These are phyloP conservation scores for Oscheius myriophilus DNA, from an alignment of 2,888 invertebrate genomes.

Conservation along the genomic window DNA sequence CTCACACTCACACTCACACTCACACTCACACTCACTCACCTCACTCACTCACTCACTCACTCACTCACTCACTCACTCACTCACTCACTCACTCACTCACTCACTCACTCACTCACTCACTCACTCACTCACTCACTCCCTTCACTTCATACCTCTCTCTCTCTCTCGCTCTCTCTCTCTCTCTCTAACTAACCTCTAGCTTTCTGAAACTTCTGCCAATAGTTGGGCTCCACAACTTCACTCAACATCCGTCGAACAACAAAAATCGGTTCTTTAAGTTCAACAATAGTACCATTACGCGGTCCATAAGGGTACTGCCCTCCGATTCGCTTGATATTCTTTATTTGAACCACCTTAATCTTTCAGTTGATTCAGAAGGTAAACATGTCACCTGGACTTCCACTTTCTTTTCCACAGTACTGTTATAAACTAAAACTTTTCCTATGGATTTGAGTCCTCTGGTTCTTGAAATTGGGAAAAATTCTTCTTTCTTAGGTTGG, in stretches of 20 bases:
- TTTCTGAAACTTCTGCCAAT: neutral
- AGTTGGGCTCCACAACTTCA: neutral
- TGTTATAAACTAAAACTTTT: conserved; percentile 9
- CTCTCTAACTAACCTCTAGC: neutral
- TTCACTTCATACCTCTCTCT: no score
- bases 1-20: no score
- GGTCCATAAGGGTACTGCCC: conserved; percentile 30
- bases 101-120: no score
- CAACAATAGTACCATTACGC: conserved; percentile 12
- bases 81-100: no score
- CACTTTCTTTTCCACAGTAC: conserved; percentile 6
- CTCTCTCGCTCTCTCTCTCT: neutral
- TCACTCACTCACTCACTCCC: no score
- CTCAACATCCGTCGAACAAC: conserved; percentile 12
- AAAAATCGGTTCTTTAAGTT: conserved; percentile 25
- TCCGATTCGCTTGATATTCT: conserved; percentile 28
- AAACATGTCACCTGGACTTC: conserved; percentile 8
- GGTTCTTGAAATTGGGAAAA: neutral
- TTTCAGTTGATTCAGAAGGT: neutral
- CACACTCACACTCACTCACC: no score
- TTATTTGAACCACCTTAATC: conserved; percentile 16
- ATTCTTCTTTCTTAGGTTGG: conserved; percentile 1
- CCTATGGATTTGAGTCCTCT: conserved; percentile 9
- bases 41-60: no score
- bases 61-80: no score